Evolutionary conservation across 2,113 vertebrate species (phyloP).

Genomic region (Empidonax alnorum): DNA sequence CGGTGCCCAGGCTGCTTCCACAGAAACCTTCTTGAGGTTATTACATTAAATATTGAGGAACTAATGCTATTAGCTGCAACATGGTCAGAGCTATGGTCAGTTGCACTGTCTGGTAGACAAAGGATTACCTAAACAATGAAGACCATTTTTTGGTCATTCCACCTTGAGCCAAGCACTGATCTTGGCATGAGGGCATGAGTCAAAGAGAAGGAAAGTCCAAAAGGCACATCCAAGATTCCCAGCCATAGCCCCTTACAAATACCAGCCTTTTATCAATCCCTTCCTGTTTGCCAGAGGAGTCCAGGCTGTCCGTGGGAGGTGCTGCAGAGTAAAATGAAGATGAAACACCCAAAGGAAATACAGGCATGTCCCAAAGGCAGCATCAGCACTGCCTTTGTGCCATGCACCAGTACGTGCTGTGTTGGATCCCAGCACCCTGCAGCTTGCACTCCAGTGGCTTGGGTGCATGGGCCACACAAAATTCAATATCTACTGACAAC

Average conservation of each 20-base stretch:
- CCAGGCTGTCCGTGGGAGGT: neutral
- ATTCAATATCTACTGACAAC: neutral
- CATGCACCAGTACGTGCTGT: rapidly evolving
- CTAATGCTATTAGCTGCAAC: neutral
- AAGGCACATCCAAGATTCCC: neutral
- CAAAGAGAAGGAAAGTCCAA: neutral
- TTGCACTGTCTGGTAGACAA: neutral
- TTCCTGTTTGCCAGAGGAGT: neutral
- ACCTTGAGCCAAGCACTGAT: neutral
- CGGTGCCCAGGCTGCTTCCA: neutral
- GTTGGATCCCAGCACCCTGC: rapidly evolving
- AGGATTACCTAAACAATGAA: neutral
- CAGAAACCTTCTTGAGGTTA: neutral
- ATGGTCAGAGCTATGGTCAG: neutral
- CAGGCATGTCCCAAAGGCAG: neutral
- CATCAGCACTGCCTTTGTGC: neutral
- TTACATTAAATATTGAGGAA: neutral
- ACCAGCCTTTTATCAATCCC: neutral
- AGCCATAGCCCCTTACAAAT: neutral
- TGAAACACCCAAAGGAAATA: neutral
- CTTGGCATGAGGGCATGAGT: no score
- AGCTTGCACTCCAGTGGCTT: neutral
- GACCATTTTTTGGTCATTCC: neutral
- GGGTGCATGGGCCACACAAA: rapidly evolving
- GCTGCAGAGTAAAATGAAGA: neutral